Evolutionary conservation across 1,140 invertebrate species (phyloP), one percentile per base, ranked within the genome.

Genomic region (Platyscapa corneri): DNA sequence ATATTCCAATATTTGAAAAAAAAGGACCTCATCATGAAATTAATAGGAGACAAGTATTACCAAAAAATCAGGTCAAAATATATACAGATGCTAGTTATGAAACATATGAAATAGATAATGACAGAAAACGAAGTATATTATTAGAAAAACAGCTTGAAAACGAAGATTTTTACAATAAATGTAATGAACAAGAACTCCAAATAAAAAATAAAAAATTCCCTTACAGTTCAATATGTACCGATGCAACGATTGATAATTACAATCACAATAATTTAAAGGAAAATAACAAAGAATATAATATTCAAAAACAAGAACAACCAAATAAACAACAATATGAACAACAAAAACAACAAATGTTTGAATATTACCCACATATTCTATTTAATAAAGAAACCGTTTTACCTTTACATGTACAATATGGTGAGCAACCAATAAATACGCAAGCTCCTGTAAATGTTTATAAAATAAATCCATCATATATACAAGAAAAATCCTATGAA

Each of bases 1-100:
- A 86, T 72, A 77, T 85, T 20, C 82, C 86, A 23, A 46, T 46
- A 10, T 49, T 88, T 39, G 82, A 88, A 49, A 84, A 88, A 8
- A 34, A 79, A n/a, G 67, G 60, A 56, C 32, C 80, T 14, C 42
- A 64, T 23, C 64, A n/a, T 70, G 60, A n/a, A 34, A 8, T 39
- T 67, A 20, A 53, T 49, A 83, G 30, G 27, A 46, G 32, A 75
- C 82, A 42, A 64, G 1, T 74, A 3, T 20, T n/a, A 56, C 20
- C 20, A 23, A 16, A 10, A 6, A 46, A 16, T 23, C 12, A n/a
- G 30, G 7, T 30, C 32, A 53, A 76, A 32, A 34, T 49, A 1
- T n/a, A 77, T n/a, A 77, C 10, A 65, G 56, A 70, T 70, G 30
- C 70, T 14, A 67, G 67, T 10, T 37, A 75, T 7, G 30, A n/a